Conservation (phyloP, 2,797 vertebrate species). For the Galago senegalensis region DNA sequence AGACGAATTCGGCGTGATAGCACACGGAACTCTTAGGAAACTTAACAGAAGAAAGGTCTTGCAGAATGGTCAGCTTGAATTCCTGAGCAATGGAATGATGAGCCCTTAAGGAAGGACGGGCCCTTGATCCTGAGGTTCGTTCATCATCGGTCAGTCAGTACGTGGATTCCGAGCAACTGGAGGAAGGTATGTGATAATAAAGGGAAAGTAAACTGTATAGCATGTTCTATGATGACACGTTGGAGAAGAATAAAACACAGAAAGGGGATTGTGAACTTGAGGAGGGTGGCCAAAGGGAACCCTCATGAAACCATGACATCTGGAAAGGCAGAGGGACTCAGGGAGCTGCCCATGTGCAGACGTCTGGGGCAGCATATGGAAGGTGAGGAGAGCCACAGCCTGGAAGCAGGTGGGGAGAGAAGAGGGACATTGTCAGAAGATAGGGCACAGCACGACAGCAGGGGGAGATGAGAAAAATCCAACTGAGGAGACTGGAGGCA, state of each 20-base stretch:
- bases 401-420: not conserved
- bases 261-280: not conserved
- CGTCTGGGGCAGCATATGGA: not conserved
- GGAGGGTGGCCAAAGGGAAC: not conserved
- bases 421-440: not conserved
- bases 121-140: not conserved
- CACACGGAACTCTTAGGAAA: not conserved
- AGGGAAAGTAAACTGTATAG: not conserved
- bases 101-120: not conserved
- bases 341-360: not conserved
- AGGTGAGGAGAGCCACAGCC: not conserved
- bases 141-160: not conserved
- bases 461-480: not conserved
- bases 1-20: not conserved
- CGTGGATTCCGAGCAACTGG: not conserved
- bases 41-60: not conserved
- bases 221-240: not conserved
- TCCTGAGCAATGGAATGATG: not conserved
- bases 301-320: not conserved
- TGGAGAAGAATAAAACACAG: not conserved
- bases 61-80: not conserved
- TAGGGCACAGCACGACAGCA: too few relatives aligned
- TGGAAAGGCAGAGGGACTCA: not conserved
- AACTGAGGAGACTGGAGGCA: not conserved
- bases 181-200: not conserved